Evolutionary conservation across 2,888 invertebrate genomes (phyloP), one percentile per base, ranked within the genome.

Genomic region (Plemyria rubiginata): DNA sequence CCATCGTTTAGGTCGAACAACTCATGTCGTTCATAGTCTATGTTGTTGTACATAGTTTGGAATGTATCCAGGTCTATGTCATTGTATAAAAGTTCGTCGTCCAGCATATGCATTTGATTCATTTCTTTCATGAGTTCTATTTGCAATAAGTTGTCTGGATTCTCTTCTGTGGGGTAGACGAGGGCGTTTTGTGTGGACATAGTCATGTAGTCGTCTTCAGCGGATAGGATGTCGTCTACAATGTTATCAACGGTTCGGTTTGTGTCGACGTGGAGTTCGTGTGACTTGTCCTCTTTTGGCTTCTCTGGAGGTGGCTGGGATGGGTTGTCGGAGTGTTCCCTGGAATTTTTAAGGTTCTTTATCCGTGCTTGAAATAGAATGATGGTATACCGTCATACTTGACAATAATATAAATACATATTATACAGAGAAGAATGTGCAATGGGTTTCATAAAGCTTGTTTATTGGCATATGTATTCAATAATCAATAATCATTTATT

Each of bases 11-110:
- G 86, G 70, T 92, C 91, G 48, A 90, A 89, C 1, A 86, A 70
- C 41, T 87, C 76, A 59, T 84, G 85, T 58, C 77, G 84, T 50
- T 86, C 87, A 28, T 82, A 88, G 57, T 91, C 90, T 43, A 85
- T 82, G 40, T 79, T 84, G 41, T 86, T 88, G 48, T 89, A 90
- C 51, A 88, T 86, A 1, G 82, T 85, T 74, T 87, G 89, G 48
- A 92, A 85, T 43, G 80, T 85, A 11, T 92, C 92, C n/a, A 92
- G 85, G 60, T 91, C 90, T 53, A 91, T 78, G 66, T 92, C 91
- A 57, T 89, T 89, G 61, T 88, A 90, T 1, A 92, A 76, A 0
- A 92, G 66, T 73, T 92, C 92, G 70, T 92, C 92, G 16, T 92
- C 92, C 46, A 91, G 62, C 46, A 84, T 83, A 54, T 91, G 88